Percentiles rank a stretch among this genome's conserved stretches.
Evolutionary conservation across 2,797 vertebrate species (phyloP).

Genomic region (Molossus alvarezi): DNA sequence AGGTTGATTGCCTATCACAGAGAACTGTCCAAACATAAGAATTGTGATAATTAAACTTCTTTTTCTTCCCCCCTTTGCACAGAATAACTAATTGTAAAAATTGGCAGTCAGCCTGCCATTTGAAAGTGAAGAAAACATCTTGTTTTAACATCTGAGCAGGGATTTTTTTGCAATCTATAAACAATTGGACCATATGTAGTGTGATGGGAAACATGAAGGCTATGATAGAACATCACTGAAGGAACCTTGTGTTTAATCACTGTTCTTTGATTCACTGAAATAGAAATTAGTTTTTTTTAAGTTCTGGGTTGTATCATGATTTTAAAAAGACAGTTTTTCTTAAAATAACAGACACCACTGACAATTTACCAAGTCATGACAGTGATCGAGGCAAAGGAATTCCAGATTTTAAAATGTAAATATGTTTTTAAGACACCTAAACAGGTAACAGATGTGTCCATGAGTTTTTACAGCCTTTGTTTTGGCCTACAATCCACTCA

Average conservation of each 20-base stretch:
- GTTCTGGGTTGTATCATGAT: constrained; percentile 76
- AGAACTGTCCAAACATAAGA: constrained; percentile 85
- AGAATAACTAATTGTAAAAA: constrained; percentile 90
- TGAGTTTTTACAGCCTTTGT: constrained; percentile 72
- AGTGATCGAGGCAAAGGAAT: constrained; percentile 64
- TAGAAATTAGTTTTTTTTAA: constrained; percentile 85
- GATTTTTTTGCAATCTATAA: constrained; percentile 91
- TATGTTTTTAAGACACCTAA: constrained; percentile 76
- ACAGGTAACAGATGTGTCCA: constrained; percentile 80
- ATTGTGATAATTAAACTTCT: constrained; percentile 82
- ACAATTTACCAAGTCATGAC: constrained; percentile 61
- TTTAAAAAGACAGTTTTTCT: constrained; percentile 81
- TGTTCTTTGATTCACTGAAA: constrained; percentile 87
- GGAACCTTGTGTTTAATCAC: constrained; percentile 88
- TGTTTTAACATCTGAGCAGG: constrained; percentile 92
- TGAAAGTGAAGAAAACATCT: constrained; percentile 92
- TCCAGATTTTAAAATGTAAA: constrained; percentile 40
- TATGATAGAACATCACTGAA: constrained; percentile 89
- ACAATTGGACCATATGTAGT: constrained; percentile 93
- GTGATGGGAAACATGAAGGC: constrained; percentile 91
- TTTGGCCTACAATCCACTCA: constrained; percentile 49
- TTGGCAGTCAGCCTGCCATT: constrained; percentile 90
- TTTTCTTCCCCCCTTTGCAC: constrained; percentile 73
- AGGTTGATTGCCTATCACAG: constrained; percentile 82
- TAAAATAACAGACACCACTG: constrained; percentile 34